A percentile compares a stretch with the other conserved stretches of the same genome.
These are phyloP conservation scores for Phrynosoma platyrhinos DNA, from an alignment of 2,113 vertebrate genomes.

Conservation along the genomic window DNA sequence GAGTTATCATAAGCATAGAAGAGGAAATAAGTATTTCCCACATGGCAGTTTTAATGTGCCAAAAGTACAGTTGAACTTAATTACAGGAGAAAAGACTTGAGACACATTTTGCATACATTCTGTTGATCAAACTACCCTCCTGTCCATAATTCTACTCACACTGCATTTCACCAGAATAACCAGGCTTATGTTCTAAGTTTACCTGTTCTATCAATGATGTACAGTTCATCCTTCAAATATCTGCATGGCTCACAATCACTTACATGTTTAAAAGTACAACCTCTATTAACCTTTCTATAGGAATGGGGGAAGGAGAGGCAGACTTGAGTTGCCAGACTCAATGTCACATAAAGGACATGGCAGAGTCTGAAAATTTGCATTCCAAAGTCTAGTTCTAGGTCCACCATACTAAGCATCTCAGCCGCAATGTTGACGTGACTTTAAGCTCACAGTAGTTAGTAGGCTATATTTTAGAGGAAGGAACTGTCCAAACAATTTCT, in stretches of 20 bases:
- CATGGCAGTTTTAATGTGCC: slow-evolving; percentile 50
- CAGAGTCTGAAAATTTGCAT: slow-evolving; percentile 6
- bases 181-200: background rate
- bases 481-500: too few species aligned
- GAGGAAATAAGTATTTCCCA: slow-evolving; percentile 67
- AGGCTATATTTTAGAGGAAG: too few species aligned
- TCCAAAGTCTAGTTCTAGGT: slow-evolving; percentile 11
- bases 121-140: background rate
- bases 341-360: background rate
- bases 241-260: slow-evolving; percentile 1
- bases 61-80: slow-evolving; percentile 49
- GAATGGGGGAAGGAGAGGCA: background rate
- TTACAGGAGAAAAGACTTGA: slow-evolving; percentile 42
- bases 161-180: slow-evolving; percentile 11
- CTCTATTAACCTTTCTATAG: slow-evolving; percentile 21
- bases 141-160: background rate
- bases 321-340: slow-evolving; percentile 32
- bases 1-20: slow-evolving; percentile 46
- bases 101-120: slow-evolving; percentile 57
- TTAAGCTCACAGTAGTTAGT: background rate
- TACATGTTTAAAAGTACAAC: slow-evolving; percentile 27
- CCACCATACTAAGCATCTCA: background rate
- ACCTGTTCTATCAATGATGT: slow-evolving; percentile 8
- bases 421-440: background rate
- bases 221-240: slow-evolving; percentile 11